phyloP scores from a whole-genome alignment of 2,797 vertebrate genomes.

The Aplochiton taeniatus region DNA sequence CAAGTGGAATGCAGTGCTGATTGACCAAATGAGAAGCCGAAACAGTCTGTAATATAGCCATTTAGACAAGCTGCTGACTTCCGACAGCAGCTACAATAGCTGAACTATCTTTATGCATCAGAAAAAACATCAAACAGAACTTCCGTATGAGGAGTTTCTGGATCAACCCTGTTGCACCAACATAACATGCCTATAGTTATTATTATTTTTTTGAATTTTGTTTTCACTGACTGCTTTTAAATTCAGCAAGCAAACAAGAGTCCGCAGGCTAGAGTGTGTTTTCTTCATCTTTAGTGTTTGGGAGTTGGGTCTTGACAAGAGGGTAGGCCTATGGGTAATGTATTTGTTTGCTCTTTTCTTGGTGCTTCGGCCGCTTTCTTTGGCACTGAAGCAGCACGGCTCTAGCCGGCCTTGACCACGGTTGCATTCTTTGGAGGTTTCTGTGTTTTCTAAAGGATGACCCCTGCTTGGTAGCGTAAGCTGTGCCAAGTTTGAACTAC shows the following conservation, averaged over 20 bases:
- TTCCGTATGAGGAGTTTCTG: slow-evolving; percentile 37
- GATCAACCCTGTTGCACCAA: slow-evolving; percentile 32
- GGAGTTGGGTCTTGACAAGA: slow-evolving; percentile 51
- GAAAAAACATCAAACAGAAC: slow-evolving; percentile 23
- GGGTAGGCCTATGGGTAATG: slow-evolving; percentile 49
- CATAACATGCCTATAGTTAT: slow-evolving; percentile 40
- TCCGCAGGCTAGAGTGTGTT: slow-evolving; percentile 45
- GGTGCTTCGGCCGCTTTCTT: slow-evolving; percentile 31
- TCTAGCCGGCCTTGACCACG: slow-evolving; percentile 59
- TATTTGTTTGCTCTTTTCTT: slow-evolving; percentile 41
- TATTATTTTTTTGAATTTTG: no score
- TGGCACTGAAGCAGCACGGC: slow-evolving; percentile 25
- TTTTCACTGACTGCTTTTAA: slow-evolving; percentile 44
- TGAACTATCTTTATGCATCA: neutral
- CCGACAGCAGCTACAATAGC: neutral
- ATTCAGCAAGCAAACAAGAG: slow-evolving; percentile 46
- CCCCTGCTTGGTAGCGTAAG: slow-evolving; percentile 59
- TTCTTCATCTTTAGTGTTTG: slow-evolving; percentile 63
- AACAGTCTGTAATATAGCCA: neutral
- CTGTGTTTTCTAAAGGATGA: slow-evolving; percentile 73
- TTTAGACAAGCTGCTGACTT: neutral
- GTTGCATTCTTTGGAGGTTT: slow-evolving; percentile 72
- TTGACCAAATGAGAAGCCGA: no score
- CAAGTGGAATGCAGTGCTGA: no score
- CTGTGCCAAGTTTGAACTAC: slow-evolving; percentile 57